phyloP scores from a whole-genome alignment of 2,797 vertebrate species.

The Kryptopterus vitreolus region DNA sequence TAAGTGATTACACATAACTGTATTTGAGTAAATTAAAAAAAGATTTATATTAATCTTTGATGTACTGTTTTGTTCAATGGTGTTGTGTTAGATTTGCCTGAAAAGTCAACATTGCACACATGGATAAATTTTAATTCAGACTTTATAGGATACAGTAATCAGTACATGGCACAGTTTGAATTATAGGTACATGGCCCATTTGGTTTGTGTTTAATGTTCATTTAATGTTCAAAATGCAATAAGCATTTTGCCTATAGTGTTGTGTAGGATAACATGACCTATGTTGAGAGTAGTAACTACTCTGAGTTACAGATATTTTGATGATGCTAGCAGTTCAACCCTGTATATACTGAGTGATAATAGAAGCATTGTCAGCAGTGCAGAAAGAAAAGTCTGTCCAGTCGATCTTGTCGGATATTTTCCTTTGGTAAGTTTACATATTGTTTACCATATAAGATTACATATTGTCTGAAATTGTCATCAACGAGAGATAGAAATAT shows the following conservation, averaged over 20 bases:
- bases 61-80: neutral
- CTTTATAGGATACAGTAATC: neutral
- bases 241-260: neutral
- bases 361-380: neutral
- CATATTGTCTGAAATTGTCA: neutral
- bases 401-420: neutral
- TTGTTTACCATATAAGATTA: neutral
- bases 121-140: neutral
- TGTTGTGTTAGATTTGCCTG: too few relatives aligned
- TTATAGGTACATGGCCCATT: neutral
- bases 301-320: constrained; percentile 35
- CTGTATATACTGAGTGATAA: constrained; percentile 35
- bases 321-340: constrained; percentile 47
- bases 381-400: neutral
- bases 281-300: neutral
- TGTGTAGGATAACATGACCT: neutral
- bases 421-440: constrained; percentile 27
- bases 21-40: neutral
- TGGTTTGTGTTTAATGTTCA: neutral
- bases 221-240: neutral
- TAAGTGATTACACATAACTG: neutral
- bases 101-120: neutral
- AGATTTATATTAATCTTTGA: neutral
- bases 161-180: neutral
- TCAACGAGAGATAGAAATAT: neutral